Evolutionary conservation across 2,113 vertebrate genomes (phyloP).

Genomic region (Ophthalmolycus amberensis): DNA sequence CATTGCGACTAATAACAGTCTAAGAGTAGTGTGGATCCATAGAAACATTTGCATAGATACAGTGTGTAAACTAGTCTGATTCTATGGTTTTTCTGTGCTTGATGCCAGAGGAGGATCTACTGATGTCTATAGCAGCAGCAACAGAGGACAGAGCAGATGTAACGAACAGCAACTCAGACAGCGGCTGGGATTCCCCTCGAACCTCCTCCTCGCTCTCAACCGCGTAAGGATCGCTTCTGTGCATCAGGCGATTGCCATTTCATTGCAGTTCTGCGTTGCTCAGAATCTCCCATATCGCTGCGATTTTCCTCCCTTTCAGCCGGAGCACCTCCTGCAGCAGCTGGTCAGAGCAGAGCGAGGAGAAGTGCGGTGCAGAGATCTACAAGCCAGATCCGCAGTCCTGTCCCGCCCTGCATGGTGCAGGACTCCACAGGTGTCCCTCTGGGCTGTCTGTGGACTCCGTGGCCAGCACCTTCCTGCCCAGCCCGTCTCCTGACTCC

Average conservation of each 20-base stretch:
- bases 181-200: constrained; percentile 78
- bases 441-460: constrained; percentile 76
- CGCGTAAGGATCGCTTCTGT: constrained; percentile 37
- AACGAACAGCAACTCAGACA: constrained; percentile 77
- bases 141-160: constrained; percentile 42
- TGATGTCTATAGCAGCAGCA: constrained; percentile 75
- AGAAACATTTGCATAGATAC: not conserved
- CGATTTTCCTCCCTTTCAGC: constrained; percentile 44
- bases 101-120: constrained; percentile 80
- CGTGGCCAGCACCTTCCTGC: constrained; percentile 80
- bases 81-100: not conserved
- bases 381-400: constrained; percentile 4
- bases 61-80: not conserved
- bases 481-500: constrained; percentile 76
- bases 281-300: not conserved
- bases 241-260: too few species aligned
- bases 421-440: constrained; percentile 61
- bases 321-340: constrained; percentile 71
- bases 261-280: not conserved
- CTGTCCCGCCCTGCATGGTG: not conserved
- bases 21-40: not conserved
- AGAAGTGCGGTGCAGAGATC: constrained; percentile 42
- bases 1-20: not conserved
- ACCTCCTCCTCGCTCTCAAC: constrained; percentile 55
- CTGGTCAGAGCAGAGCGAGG: constrained; percentile 76